Percentiles rank a stretch among this genome's conserved stretches.
Evolutionary conservation across 92 coral and sea anemone species (phyloP).

Genomic region (Blastomussa wellsi): DNA sequence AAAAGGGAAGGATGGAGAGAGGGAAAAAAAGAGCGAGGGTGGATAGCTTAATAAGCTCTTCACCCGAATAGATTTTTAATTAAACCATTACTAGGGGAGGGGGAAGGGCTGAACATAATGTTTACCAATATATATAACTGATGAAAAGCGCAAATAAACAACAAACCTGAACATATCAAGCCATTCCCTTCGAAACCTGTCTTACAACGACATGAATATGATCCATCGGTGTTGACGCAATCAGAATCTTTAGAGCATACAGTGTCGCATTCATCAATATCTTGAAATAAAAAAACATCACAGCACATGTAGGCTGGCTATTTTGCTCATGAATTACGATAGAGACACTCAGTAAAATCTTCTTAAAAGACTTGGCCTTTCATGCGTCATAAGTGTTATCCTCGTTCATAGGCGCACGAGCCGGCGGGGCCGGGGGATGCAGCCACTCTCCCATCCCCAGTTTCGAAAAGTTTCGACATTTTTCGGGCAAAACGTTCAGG

Average conservation of each 20-base stretch:
- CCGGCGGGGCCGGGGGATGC: too few species aligned
- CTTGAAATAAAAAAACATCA: background rate
- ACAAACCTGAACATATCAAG: conserved; percentile 13
- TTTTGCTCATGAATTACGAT: background rate
- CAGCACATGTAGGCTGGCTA: background rate
- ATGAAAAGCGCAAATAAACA: background rate
- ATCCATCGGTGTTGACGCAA: background rate
- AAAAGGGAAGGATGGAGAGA: too few species aligned
- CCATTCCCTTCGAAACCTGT: conserved; percentile 24
- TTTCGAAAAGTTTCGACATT: too few species aligned
- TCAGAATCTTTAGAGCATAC: background rate
- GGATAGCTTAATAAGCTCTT: too few species aligned
- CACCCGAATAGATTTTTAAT: too few species aligned
- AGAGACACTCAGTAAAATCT: background rate
- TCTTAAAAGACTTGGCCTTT: background rate
- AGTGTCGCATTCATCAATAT: background rate
- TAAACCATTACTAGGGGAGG: too few species aligned
- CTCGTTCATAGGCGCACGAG: background rate
- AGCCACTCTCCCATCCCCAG: too few species aligned
- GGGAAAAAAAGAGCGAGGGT: too few species aligned
- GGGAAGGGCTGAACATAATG: background rate
- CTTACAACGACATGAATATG: conserved; percentile 15
- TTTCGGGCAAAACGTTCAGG: too few species aligned
- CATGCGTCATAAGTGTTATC: too few species aligned
- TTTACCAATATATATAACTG: background rate